These are phyloP conservation scores for Dallia pectoralis DNA, from an alignment of 2,797 vertebrate genomes.

Conservation along the genomic window DNA sequence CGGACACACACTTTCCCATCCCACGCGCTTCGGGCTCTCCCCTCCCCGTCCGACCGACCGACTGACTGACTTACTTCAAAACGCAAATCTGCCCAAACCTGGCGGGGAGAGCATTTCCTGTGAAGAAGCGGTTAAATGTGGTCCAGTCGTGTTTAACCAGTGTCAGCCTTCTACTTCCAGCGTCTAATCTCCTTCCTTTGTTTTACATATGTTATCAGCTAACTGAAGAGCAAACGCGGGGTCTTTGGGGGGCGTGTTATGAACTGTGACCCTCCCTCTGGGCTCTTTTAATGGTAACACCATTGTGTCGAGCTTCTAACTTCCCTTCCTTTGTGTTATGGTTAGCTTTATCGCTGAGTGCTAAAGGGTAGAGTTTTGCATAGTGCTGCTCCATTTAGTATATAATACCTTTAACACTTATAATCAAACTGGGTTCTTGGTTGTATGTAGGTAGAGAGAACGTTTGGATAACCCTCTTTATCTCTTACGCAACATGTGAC, in stretches of 20 bases:
- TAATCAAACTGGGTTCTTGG: background rate
- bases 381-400: background rate
- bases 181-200: background rate
- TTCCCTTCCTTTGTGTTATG: background rate
- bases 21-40: background rate
- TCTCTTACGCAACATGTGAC: background rate
- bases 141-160: background rate
- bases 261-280: background rate
- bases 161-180: background rate
- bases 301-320: background rate
- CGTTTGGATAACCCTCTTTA: background rate
- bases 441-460: background rate
- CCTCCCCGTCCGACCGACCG: background rate
- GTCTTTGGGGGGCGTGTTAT: background rate
- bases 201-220: background rate
- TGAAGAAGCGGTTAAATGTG: background rate
- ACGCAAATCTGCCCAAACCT: background rate
- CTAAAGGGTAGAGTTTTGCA: background rate
- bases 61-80: background rate
- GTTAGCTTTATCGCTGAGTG: background rate
- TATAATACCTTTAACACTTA: background rate
- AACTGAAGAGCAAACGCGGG: background rate
- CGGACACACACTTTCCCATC: constrained; percentile 7
- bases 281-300: background rate
- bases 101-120: background rate